A percentile compares a stretch with the other conserved stretches of the same genome.
These are phyloP conservation scores for Zosterops japonicus DNA, from an alignment of 2,113 vertebrate genomes.

Conservation along the genomic window DNA sequence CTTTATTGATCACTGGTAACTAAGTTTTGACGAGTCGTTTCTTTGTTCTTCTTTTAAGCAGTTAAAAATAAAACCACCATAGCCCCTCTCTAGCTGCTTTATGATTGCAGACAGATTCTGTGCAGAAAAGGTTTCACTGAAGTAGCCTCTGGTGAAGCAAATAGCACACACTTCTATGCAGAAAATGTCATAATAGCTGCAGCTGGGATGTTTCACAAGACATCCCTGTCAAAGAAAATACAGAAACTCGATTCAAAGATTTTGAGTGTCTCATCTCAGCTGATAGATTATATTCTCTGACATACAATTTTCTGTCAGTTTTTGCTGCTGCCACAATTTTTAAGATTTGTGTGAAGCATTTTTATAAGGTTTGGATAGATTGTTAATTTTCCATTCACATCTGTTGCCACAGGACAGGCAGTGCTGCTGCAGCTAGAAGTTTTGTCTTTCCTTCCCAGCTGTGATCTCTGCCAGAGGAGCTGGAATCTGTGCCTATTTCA, in stretches of 20 bases:
- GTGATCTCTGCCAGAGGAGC: neutral
- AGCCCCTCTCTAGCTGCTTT: neutral
- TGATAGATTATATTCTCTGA: neutral
- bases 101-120: neutral
- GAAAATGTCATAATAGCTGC: neutral
- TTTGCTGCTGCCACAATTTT: neutral
- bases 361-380: neutral
- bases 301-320: neutral
- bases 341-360: neutral
- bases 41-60: constrained; percentile 77
- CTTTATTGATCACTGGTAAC: constrained; percentile 82
- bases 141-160: neutral
- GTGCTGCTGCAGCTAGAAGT: neutral
- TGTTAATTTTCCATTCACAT: neutral
- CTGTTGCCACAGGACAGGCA: neutral
- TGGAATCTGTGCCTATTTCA: neutral
- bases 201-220: neutral
- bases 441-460: neutral
- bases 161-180: neutral
- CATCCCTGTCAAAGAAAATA: neutral
- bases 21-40: constrained; percentile 76
- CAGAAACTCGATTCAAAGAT: neutral
- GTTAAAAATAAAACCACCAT: neutral
- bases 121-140: neutral
- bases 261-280: neutral